These are phyloP conservation scores for Synanthedon formicaeformis DNA, from an alignment of 2,888 invertebrate genomes.

Conservation along the genomic window DNA sequence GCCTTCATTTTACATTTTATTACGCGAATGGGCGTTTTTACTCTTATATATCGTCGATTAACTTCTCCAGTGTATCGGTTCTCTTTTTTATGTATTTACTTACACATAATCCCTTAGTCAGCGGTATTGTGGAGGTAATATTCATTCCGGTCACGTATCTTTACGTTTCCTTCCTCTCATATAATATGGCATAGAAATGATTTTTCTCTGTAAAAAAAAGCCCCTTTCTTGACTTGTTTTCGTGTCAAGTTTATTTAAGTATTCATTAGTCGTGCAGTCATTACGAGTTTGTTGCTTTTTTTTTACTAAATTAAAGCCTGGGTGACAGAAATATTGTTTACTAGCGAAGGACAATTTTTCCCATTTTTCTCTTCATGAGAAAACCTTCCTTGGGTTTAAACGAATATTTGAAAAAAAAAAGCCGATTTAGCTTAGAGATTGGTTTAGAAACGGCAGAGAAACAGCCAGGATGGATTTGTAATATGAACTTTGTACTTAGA, in stretches of 20 bases:
- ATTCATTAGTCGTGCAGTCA: neutral
- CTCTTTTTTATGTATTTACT: neutral
- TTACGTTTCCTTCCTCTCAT: neutral
- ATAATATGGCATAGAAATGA: neutral
- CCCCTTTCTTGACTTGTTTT: neutral
- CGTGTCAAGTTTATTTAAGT: neutral
- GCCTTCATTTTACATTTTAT: too few species aligned
- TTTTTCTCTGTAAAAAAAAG: neutral
- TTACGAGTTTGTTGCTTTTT: too few species aligned
- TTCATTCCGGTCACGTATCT: neutral
- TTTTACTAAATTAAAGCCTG: too few species aligned
- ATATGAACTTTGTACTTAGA: too few species aligned
- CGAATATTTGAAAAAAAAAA: too few species aligned
- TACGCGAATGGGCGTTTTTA: neutral
- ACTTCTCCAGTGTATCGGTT: neutral
- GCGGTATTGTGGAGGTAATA: neutral
- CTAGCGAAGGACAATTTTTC: too few species aligned
- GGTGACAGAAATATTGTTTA: too few species aligned
- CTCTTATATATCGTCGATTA: neutral
- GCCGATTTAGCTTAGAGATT: too few species aligned
- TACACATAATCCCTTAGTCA: neutral
- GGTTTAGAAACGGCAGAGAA: too few species aligned
- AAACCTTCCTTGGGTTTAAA: too few species aligned
- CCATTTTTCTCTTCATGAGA: too few species aligned
- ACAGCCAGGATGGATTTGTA: too few species aligned